These are phyloP conservation scores for Arenaria interpres DNA, from an alignment of 2,113 vertebrate species.

Conservation along the genomic window DNA sequence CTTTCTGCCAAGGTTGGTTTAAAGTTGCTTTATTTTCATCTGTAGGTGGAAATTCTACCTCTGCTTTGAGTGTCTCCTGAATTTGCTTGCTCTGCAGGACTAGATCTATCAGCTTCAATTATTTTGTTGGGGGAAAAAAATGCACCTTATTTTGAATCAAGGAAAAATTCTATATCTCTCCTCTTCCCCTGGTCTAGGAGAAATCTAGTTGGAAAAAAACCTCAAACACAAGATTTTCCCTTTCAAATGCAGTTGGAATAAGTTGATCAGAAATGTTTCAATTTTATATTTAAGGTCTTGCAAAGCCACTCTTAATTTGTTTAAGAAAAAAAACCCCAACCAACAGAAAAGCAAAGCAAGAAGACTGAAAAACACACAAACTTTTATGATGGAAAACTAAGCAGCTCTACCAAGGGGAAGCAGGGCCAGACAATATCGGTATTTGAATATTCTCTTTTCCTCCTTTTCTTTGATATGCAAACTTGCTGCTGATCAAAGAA, in stretches of 20 bases:
- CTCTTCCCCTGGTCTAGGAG: not conserved
- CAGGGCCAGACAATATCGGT: not conserved
- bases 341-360: not conserved
- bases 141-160: not conserved
- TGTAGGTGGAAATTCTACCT: not conserved
- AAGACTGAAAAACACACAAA: not conserved
- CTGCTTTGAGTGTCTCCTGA: not conserved
- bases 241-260: not conserved
- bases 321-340: not conserved
- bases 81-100: not conserved
- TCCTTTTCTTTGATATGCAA: constrained; percentile 20
- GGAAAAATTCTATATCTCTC: not conserved
- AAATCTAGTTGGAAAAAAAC: not conserved
- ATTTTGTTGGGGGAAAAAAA: not conserved
- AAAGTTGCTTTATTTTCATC: not conserved
- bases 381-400: not conserved
- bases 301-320: not conserved
- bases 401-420: not conserved
- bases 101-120: not conserved
- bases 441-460: not conserved
- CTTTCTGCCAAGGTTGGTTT: not conserved
- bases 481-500: not conserved
- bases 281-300: not conserved
- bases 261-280: not conserved
- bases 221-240: not conserved